Conservation (phyloP, 2,888 invertebrate genomes). For the Dysmachus trigonus region DNA sequence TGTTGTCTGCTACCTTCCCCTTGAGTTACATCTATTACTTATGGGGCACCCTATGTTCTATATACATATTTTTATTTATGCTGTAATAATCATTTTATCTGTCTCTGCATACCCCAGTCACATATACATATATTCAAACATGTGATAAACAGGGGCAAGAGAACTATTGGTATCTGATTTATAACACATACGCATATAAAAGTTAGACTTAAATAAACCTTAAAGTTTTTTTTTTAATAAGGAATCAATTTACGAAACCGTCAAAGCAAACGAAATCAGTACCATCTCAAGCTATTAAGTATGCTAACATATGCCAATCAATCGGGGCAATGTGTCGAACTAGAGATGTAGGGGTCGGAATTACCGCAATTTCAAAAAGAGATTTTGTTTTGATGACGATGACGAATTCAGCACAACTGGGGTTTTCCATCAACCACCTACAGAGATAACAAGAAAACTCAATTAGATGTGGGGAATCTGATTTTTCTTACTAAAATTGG, state of each 20-base stretch:
- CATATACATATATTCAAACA: too few relatives aligned
- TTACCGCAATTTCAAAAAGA: slow-evolving; percentile 28
- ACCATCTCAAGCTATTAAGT: neutral
- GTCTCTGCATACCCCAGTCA: too few relatives aligned
- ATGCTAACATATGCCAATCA: neutral
- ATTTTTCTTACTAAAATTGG: neutral
- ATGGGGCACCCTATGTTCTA: too few relatives aligned
- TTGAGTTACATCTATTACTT: too few relatives aligned
- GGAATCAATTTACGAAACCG: neutral
- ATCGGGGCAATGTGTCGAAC: neutral
- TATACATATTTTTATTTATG: too few relatives aligned
- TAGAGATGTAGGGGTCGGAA: neutral
- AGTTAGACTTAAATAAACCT: too few relatives aligned
- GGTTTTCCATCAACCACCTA: slow-evolving; percentile 47
- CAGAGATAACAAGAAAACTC: slow-evolving; percentile 50
- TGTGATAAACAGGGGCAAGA: too few relatives aligned
- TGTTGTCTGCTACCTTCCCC: too few relatives aligned
- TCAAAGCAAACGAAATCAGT: neutral
- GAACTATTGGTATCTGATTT: too few relatives aligned
- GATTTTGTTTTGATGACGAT: slow-evolving; percentile 30
- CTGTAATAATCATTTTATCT: too few relatives aligned
- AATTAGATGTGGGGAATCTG: slow-evolving; percentile 42
- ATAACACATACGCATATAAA: too few relatives aligned
- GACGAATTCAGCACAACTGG: slow-evolving; percentile 34
- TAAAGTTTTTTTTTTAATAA: too few relatives aligned